Percentiles rank a stretch among this genome's conserved stretches.
Conservation (phyloP, 2,797 vertebrate species). For the Hydrolagus colliei region DNA sequence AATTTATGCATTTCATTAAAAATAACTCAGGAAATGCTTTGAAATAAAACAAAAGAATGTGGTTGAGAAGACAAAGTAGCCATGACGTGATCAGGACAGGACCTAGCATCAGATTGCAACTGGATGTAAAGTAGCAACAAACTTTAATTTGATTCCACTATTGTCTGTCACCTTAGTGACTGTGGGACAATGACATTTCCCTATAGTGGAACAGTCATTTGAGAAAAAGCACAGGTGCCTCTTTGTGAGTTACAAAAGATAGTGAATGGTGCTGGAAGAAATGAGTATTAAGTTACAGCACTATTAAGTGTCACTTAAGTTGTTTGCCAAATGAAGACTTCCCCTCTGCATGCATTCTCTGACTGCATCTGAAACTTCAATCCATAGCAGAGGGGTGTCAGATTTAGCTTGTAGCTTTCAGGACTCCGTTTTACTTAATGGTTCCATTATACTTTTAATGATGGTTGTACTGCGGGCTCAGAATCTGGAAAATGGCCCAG, state of each 20-base stretch:
- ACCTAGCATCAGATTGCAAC: neutral
- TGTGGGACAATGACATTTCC: neutral
- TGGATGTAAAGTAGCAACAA: neutral
- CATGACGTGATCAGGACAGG: conserved; percentile 37
- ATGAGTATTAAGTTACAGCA: neutral
- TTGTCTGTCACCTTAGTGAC: neutral
- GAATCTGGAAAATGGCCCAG: neutral
- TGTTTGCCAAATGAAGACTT: neutral
- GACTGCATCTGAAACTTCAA: neutral
- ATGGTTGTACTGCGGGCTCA: neutral
- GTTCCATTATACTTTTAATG: neutral
- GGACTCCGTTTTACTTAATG: neutral
- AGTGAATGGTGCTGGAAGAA: conserved; percentile 6
- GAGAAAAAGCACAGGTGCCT: neutral
- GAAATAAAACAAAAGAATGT: no score
- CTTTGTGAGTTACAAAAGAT: neutral
- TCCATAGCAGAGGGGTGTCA: neutral
- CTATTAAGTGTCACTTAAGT: neutral
- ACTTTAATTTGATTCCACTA: neutral
- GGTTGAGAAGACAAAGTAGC: no score
- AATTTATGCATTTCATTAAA: conserved; percentile 40
- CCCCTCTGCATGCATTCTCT: no score
- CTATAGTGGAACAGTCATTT: neutral
- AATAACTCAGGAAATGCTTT: conserved; percentile 32
- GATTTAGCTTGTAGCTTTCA: neutral